Base-by-base conservation (phyloP, 1,140 invertebrate species). In the Drosophila chauvacae region DNA sequence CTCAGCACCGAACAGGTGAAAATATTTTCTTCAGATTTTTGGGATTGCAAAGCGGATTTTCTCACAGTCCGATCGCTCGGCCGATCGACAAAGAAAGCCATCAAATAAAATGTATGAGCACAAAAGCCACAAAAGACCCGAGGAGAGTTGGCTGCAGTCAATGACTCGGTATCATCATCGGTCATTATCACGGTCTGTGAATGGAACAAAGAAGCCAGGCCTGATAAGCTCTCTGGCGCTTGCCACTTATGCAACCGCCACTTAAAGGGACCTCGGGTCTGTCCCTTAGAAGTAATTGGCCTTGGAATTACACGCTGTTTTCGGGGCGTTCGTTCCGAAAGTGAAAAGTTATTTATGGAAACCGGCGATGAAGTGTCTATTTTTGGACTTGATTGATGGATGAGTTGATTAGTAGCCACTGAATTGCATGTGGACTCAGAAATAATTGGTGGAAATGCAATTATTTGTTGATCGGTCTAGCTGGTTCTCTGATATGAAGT, bases 271-370 rank as follows among this genome's bases (percentile, higher is more conserved):
- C 51, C 62, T 56, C 44, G 33, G 23, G 56, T 58, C 33, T 60
- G 20, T 56, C 47, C 53, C 37, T 59, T 65, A 86, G 82, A 87
- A 82, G 81, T 82, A 82, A 82, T 82, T 55, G 80, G 75, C 69
- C 78, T 62, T 72, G 69, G 47, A 53, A 75, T 68, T 84, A 71
- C 80, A 71, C 65, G 56, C 58, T 60, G 66, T 42, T 61, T 41
- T 58, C 20, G 37, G 41, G 41, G 57, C 59, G 64, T 57, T 57
- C 71, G 69, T 0, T 51, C n/a, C n/a, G 66, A 87, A 87, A 88
- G 69, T 88, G 84, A 82, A 87, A 87, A 84, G 63, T 64, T 80
- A 80, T 83, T 77, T 77, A 63, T 66, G 77, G 74, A 82, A 73
- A 64, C 75, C 85, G 69, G 70, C 83, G 76, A 57, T 83, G 80